phyloP scores from a whole-genome alignment of 1,140 invertebrate genomes.

The Maniola jurtina region DNA sequence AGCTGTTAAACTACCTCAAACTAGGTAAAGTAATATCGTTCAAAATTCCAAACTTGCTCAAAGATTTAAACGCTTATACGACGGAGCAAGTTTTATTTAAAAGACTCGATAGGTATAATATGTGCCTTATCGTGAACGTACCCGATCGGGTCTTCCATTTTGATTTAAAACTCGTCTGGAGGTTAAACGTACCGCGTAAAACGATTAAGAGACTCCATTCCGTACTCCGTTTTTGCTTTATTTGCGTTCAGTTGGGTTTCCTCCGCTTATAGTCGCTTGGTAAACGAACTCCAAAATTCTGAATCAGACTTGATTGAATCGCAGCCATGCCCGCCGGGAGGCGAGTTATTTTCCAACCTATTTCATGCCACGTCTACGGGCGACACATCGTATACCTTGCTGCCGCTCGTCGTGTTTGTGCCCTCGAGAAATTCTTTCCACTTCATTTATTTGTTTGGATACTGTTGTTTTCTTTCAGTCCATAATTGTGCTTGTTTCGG shows the following conservation, averaged over 20 bases:
- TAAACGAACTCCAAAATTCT: conserved; percentile 74
- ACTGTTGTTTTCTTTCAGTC: conserved; percentile 29
- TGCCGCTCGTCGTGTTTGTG: conserved; percentile 42
- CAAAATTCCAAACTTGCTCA: neutral
- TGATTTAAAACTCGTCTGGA: conserved; percentile 44
- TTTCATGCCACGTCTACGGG: conserved; percentile 62
- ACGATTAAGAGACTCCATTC: conserved; percentile 47
- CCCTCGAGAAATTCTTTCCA: conserved; percentile 69
- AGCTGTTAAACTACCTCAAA: neutral
- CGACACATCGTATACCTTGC: conserved; percentile 48
- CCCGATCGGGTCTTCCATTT: conserved; percentile 33
- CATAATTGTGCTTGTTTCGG: conserved; percentile 31
- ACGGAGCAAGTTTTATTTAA: conserved; percentile 1
- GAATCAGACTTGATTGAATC: conserved; percentile 75
- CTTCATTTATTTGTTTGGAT: conserved; percentile 62
- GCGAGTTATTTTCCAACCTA: conserved; percentile 72
- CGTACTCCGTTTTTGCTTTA: conserved; percentile 49
- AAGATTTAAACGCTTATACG: neutral
- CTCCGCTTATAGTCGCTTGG: conserved; percentile 50
- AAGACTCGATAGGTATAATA: neutral
- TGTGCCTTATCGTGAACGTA: conserved; percentile 16
- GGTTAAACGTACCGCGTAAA: conserved; percentile 48
- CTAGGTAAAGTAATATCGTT: too few species aligned
- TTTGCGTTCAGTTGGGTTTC: conserved; percentile 47
- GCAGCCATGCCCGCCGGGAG: conserved; percentile 60